These are phyloP conservation scores for Biston betularia DNA, from an alignment of 2,888 invertebrate species.

Conservation along the genomic window DNA sequence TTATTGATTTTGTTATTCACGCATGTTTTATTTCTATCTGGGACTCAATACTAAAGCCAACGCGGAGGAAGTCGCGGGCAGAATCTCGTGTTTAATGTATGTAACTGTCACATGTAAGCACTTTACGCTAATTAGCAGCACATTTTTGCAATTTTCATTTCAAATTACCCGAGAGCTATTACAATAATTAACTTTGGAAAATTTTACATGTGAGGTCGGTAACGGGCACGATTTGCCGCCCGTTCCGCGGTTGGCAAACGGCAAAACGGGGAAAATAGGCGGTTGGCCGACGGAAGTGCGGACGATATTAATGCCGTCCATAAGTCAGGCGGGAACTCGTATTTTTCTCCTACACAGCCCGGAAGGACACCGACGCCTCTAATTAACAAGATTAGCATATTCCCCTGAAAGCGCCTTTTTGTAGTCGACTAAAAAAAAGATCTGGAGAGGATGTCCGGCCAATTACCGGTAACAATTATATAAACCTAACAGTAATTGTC, in stretches of 20 bases:
- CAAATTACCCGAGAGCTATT: conserved; percentile 39
- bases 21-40: too few relatives aligned
- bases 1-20: too few relatives aligned
- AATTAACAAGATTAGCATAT: conserved; percentile 85
- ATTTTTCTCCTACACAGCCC: conserved; percentile 77
- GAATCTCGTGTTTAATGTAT: neutral
- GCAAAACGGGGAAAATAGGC: conserved; percentile 63
- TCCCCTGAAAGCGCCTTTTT: conserved; percentile 68
- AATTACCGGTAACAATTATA: conserved; percentile 3
- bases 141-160: conserved; percentile 40
- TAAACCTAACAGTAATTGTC: too few relatives aligned
- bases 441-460: conserved; percentile 39
- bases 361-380: conserved; percentile 76
- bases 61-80: too few relatives aligned
- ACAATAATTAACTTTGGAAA: conserved; percentile 45
- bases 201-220: conserved; percentile 41
- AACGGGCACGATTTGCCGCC: conserved; percentile 38
- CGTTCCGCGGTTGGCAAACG: conserved; percentile 48
- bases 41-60: too few relatives aligned
- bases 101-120: conserved; percentile 2
- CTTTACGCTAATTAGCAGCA: conserved; percentile 15
- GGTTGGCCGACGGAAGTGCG: conserved; percentile 73
- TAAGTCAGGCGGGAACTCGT: conserved; percentile 73
- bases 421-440: conserved; percentile 48
- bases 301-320: conserved; percentile 80